A percentile compares a stretch with the other conserved stretches of the same genome.
These are phyloP conservation scores for Ceratina australensis DNA, from an alignment of 1,140 invertebrate species.

Conservation along the genomic window DNA sequence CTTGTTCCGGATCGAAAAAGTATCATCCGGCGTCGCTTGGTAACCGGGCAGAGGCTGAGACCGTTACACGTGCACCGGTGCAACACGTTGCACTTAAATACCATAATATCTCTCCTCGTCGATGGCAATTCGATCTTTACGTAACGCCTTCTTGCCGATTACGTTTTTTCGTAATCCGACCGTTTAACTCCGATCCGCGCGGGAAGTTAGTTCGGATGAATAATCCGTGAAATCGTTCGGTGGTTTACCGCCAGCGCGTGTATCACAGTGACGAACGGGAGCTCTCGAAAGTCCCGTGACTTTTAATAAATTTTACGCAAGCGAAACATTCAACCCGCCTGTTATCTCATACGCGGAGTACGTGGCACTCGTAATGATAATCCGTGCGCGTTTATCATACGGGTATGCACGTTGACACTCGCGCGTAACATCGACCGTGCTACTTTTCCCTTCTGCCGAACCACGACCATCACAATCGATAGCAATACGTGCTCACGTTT, in stretches of 20 bases:
- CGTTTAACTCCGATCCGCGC: too few relatives aligned
- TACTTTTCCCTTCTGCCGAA: conserved; percentile 12
- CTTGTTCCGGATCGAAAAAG: neutral
- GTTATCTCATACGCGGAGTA: neutral
- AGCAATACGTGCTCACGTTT: conserved; percentile 1
- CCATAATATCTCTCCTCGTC: neutral
- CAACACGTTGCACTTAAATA: conserved; percentile 19
- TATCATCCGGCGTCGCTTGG: neutral
- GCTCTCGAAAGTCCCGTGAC: neutral
- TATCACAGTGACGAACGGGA: conserved; percentile 7
- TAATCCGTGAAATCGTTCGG: neutral
- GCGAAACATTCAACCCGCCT: neutral
- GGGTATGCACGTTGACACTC: conserved; percentile 19
- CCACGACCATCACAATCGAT: conserved; percentile 11
- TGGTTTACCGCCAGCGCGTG: too few relatives aligned
- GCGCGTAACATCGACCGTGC: conserved; percentile 16
- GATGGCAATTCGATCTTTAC: too few relatives aligned
- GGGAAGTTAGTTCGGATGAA: too few relatives aligned
- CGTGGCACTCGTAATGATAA: neutral
- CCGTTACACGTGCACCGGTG: conserved; percentile 25
- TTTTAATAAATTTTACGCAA: neutral
- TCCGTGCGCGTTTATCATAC: conserved; percentile 16
- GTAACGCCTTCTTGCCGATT: too few relatives aligned
- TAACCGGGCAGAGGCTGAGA: too few relatives aligned
- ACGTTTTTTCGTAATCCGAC: too few relatives aligned